phyloP scores from a whole-genome alignment of 1,140 invertebrate genomes.

The Dolichoris vasculosae region DNA sequence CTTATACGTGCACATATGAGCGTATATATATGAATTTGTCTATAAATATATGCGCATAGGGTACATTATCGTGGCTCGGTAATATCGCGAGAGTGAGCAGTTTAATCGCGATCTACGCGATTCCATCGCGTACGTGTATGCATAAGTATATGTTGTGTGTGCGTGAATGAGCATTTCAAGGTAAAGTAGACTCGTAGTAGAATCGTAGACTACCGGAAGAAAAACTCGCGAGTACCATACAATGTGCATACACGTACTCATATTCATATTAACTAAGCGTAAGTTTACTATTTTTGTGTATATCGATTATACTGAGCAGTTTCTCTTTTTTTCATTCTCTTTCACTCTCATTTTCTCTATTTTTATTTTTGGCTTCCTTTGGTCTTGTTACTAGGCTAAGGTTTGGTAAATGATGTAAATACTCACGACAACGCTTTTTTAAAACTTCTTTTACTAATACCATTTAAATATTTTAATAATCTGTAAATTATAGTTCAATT shows the following conservation, averaged over 20 bases:
- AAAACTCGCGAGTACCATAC: background rate
- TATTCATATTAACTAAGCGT: background rate
- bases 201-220: slow-evolving; percentile 6
- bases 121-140: background rate
- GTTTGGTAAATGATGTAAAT: background rate
- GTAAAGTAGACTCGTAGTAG: too few species aligned
- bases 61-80: slow-evolving; percentile 58
- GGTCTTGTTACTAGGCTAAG: background rate
- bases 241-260: background rate
- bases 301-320: too few species aligned
- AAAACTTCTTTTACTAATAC: too few species aligned
- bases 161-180: slow-evolving; percentile 42
- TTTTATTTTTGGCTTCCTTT: background rate
- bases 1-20: slow-evolving; percentile 54
- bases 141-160: background rate
- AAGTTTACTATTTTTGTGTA: too few species aligned
- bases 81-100: slow-evolving; percentile 37
- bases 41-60: slow-evolving; percentile 62
- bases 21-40: slow-evolving; percentile 57
- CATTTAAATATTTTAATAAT: too few species aligned
- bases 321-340: background rate
- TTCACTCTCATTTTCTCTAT: too few species aligned
- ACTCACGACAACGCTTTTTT: background rate
- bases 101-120: slow-evolving; percentile 52
- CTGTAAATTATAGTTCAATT: too few species aligned